A percentile compares a stretch with the other conserved stretches of the same genome.
Conservation (phyloP, 2,113 vertebrate species). For the Gopherus evgoodei region DNA sequence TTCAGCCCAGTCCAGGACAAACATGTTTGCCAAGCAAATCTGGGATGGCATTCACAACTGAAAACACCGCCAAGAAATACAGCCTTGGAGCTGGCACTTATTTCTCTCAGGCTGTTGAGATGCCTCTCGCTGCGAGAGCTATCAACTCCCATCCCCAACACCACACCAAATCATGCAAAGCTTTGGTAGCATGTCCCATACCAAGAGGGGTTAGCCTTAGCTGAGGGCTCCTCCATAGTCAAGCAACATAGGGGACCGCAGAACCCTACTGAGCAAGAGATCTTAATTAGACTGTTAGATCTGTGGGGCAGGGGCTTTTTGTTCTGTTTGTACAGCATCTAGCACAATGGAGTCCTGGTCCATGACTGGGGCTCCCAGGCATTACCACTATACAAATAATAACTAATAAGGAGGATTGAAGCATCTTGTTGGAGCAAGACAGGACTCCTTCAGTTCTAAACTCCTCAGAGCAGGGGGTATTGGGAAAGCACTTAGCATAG, state of each 20-base stretch:
- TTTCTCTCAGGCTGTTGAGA: slow-evolving; percentile 3
- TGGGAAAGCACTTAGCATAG: not conserved
- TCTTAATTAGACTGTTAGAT: accelerated
- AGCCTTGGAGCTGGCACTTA: not conserved
- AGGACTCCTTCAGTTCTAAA: not conserved
- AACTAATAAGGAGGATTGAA: not conserved
- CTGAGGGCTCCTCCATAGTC: not conserved
- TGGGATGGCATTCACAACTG: not conserved
- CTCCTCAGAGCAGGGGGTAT: not conserved
- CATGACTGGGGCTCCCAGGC: not conserved
- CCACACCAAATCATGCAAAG: slow-evolving; percentile 26
- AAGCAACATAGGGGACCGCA: not conserved
- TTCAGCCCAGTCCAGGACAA: not conserved
- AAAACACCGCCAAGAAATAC: not conserved
- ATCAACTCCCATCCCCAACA: not conserved
- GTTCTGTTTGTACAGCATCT: not conserved
- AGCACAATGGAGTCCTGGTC: not conserved
- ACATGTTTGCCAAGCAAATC: not conserved
- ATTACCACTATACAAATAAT: not conserved
- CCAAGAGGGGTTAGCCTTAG: not conserved
- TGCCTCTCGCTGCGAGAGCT: not conserved
- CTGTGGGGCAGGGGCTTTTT: not conserved
- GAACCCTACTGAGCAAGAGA: not conserved
- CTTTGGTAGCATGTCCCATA: accelerated
- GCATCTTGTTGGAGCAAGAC: not conserved